Percentiles rank a stretch among this genome's conserved stretches.
phyloP scores from a whole-genome alignment of 1,140 invertebrate genomes.

The Nephila pilipes region DNA sequence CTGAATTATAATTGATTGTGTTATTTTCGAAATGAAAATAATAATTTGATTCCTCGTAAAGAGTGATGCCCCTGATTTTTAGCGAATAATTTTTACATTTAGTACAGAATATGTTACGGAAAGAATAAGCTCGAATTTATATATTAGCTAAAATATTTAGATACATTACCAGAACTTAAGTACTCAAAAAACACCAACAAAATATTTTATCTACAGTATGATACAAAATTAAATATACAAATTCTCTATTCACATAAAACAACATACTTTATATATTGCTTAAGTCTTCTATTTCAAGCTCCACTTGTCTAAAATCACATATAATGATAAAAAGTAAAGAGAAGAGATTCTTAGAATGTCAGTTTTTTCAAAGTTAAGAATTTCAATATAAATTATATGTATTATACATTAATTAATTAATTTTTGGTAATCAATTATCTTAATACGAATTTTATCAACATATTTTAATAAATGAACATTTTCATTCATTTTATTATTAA shows the following conservation, averaged over 20 bases:
- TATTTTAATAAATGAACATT: too few species aligned
- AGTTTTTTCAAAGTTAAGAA: too few species aligned
- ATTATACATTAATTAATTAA: too few species aligned
- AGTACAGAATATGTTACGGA: background rate
- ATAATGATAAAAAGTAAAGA: background rate
- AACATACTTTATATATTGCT: background rate
- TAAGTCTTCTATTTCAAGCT: background rate
- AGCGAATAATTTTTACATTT: background rate
- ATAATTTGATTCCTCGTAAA: too few species aligned
- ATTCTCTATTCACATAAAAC: background rate
- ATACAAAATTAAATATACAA: conserved; percentile 43
- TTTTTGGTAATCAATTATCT: too few species aligned
- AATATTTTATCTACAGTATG: background rate
- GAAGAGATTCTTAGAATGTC: background rate
- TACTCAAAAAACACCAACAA: background rate
- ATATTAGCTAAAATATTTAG: background rate
- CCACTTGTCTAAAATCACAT: background rate
- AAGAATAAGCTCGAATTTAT: background rate
- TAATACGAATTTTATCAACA: too few species aligned
- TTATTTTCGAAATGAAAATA: too few species aligned
- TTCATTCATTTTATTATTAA: too few species aligned
- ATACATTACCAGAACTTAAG: background rate
- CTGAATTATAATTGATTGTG: too few species aligned
- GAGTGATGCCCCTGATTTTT: background rate
- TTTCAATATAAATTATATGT: too few species aligned